phyloP scores from a whole-genome alignment of 2,113 vertebrate species.

The Phrynocephalus versicolor region DNA sequence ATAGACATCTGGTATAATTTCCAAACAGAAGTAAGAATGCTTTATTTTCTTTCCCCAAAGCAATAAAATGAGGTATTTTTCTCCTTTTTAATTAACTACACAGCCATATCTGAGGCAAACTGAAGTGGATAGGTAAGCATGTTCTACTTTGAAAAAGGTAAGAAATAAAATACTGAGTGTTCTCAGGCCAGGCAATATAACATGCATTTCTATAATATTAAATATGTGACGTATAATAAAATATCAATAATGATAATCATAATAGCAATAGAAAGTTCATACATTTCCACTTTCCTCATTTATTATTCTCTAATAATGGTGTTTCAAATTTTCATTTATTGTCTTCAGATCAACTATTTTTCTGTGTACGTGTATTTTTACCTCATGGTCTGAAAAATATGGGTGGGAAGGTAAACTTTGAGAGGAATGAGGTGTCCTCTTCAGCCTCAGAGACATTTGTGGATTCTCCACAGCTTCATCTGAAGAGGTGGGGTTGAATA shows the following conservation, averaged over 20 bases:
- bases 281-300: not conserved
- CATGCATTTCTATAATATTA: too few relatives aligned
- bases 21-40: constrained; percentile 62
- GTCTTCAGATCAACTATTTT: not conserved
- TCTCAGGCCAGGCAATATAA: too few relatives aligned
- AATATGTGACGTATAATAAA: too few relatives aligned
- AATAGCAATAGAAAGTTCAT: too few relatives aligned
- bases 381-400: not conserved
- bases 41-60: constrained; percentile 16
- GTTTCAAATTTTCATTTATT: not conserved
- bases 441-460: not conserved
- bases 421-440: not conserved
- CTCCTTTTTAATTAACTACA: constrained; percentile 43
- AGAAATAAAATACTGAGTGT: too few relatives aligned
- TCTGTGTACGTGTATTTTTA: not conserved
- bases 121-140: not conserved
- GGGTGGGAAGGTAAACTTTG: not conserved
- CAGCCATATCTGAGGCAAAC: constrained; percentile 22
- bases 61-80: constrained; percentile 34
- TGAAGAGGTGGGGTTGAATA: not conserved
- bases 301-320: not conserved
- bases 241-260: too few relatives aligned
- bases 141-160: constrained; percentile 12
- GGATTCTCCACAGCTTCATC: not conserved
- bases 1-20: constrained; percentile 75